Evolutionary conservation across 2,888 invertebrate genomes (phyloP), one percentile per base, ranked within the genome.

Genomic region (Dicycla oo): DNA sequence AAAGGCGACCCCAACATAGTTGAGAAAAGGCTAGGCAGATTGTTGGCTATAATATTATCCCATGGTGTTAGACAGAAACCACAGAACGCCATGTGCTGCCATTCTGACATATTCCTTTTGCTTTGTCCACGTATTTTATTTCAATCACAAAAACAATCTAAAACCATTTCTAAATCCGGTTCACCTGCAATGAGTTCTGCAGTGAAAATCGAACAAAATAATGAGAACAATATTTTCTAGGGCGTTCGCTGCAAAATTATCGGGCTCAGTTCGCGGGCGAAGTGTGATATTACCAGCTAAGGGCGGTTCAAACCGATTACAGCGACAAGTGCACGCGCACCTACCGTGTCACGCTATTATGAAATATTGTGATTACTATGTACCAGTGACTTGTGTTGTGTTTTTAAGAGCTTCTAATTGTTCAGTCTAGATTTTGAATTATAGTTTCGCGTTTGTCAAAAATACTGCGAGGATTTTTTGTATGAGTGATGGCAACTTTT

Each of bases 261-360:
- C 74, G 78, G 66, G 70, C 51, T 70, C 80, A 83, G 87, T 87
- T 82, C 74, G 85, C 83, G 72, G 73, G 70, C 84, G 80, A 88
- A 91, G 91, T 90, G 92, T 88, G 90, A 91, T 89, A 88, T 89
- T 91, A 90, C 89, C 82, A 84, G 88, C 76, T 84, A 79, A 77
- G 88, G 91, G 92, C 89, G 91, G 90, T 73, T 77, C 86, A 43
- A 69, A 76, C 81, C 84, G 85, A 87, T 88, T 87, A 90, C 80
- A 73, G 84, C 81, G 86, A 87, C 87, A 86, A 86, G 85, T 86
- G 85, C 88, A 89, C 83, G 83, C 82, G 86, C 86, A 83, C 76
- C 62, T 30, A 65, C 68, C 67, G 57, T 71, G 66, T 67, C 82
- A 84, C 88, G 86, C 83, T 58, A 86, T 57, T 82, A 64, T 81